Conservation (phyloP, 1,140 invertebrate species). For the Drosophila kepulauana region DNA sequence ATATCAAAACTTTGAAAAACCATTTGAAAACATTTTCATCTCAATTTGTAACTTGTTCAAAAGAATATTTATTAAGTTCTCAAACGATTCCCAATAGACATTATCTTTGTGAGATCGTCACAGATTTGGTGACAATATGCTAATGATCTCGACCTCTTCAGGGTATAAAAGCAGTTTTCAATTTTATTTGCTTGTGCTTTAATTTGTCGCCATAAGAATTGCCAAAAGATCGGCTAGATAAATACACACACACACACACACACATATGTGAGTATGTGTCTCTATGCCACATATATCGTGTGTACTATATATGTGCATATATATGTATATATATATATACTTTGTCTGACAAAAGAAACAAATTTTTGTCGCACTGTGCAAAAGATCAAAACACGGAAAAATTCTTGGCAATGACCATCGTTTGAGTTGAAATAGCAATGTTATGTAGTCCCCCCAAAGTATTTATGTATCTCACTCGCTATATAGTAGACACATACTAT, state of each 20-base stretch:
- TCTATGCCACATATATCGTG: constrained; percentile 7
- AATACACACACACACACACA: constrained; percentile 1
- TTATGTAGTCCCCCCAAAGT: constrained; percentile 51
- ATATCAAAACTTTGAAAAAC: too few species aligned
- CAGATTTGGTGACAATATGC: constrained; percentile 12
- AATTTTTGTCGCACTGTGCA: constrained; percentile 67
- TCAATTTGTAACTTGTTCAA: too few species aligned
- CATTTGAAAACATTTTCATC: too few species aligned
- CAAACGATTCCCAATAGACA: neutral
- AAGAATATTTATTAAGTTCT: too few species aligned
- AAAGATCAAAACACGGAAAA: constrained; percentile 81
- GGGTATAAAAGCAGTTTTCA: constrained; percentile 30
- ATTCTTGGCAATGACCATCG: constrained; percentile 83
- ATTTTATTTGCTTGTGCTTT: constrained; percentile 56
- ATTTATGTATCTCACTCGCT: constrained; percentile 24
- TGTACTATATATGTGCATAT: constrained; percentile 10
- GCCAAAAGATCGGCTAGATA: constrained; percentile 57
- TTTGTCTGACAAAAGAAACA: constrained; percentile 57
- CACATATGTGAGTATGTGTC: neutral
- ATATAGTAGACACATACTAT: neutral
- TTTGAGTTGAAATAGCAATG: constrained; percentile 74
- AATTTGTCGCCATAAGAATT: constrained; percentile 80
- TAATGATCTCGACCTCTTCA: neutral
- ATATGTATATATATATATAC: constrained; percentile 7
- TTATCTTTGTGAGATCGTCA: constrained; percentile 8